A percentile compares a stretch with the other conserved stretches of the same genome.
phyloP scores from a whole-genome alignment of 2,797 vertebrate genomes.

The Eupleurogrammus muticus region DNA sequence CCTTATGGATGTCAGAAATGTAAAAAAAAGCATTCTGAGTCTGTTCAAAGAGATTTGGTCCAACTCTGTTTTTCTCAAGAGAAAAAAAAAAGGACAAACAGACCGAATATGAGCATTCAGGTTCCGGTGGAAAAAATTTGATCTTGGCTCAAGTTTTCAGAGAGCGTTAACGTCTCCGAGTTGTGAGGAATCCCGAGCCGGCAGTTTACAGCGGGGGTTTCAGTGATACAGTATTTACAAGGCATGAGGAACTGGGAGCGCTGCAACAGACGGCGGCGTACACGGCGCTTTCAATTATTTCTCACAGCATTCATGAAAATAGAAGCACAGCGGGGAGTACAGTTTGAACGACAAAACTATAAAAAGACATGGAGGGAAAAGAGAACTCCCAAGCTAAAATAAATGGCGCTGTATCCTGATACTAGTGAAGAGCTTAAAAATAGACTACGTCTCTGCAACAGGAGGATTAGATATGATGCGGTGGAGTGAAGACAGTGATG shows the following conservation, averaged over 20 bases:
- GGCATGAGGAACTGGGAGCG: conserved; percentile 72
- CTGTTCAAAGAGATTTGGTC: conserved; percentile 42
- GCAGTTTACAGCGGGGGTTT: conserved; percentile 71
- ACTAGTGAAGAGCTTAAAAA: conserved; percentile 53
- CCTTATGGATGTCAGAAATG: conserved; percentile 37
- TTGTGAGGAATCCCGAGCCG: conserved; percentile 70
- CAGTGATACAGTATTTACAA: conserved; percentile 81
- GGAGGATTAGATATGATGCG: conserved; percentile 26
- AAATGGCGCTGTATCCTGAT: conserved; percentile 50
- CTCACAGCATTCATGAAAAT: conserved; percentile 81
- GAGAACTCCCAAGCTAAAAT: conserved; percentile 74
- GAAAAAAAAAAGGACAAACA: conserved; percentile 53
- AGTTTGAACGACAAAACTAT: conserved; percentile 76
- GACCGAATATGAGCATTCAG: conserved; percentile 53
- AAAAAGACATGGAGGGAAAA: conserved; percentile 71
- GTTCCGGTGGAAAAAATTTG: conserved; percentile 55
- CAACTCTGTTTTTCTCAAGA: conserved; percentile 45
- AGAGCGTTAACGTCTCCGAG: conserved; percentile 62
- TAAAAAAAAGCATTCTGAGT: conserved; percentile 6
- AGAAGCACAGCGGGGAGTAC: conserved; percentile 76
- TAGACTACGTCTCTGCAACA: conserved; percentile 17
- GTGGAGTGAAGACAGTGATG: conserved; percentile 29
- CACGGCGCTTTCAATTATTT: conserved; percentile 81
- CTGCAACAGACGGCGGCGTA: conserved; percentile 68
- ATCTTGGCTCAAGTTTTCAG: conserved; percentile 71